Evolutionary conservation across 2,797 vertebrate species (phyloP).

Genomic region (Kryptolebias ocellatus): DNA sequence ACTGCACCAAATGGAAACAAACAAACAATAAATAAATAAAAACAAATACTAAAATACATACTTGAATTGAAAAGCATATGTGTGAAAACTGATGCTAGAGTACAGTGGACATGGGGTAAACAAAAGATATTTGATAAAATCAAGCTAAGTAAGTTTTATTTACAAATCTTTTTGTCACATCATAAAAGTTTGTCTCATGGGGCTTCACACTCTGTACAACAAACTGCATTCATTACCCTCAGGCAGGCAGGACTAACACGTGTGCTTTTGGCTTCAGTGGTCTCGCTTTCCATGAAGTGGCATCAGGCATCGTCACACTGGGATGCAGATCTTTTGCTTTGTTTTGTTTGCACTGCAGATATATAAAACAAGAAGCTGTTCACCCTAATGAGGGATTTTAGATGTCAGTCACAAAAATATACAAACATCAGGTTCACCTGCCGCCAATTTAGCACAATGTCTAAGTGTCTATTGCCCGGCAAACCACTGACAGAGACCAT

Average conservation of each 20-base stretch:
- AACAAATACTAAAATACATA: neutral
- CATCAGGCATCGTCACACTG: neutral
- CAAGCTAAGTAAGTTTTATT: neutral
- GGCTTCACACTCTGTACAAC: neutral
- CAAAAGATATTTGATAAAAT: neutral
- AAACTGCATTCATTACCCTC: neutral
- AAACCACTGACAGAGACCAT: too few species aligned
- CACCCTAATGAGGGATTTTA: too few species aligned
- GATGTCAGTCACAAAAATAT: too few species aligned
- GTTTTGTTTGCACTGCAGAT: neutral
- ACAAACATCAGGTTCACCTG: too few species aligned
- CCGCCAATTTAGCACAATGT: too few species aligned
- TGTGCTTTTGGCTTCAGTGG: conserved; percentile 2
- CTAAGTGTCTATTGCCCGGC: too few species aligned
- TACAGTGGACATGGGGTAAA: neutral
- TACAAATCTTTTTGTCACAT: neutral
- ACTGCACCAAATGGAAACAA: neutral
- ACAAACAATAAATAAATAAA: too few species aligned
- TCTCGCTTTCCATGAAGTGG: neutral
- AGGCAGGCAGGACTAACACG: conserved; percentile 1
- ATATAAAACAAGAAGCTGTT: too few species aligned
- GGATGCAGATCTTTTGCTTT: neutral
- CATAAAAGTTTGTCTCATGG: neutral
- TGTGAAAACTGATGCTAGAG: neutral
- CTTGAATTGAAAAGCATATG: neutral